A percentile compares a stretch with the other conserved stretches of the same genome.
Conservation (phyloP, 2,888 invertebrate genomes). For the Tigriopus californicus region DNA sequence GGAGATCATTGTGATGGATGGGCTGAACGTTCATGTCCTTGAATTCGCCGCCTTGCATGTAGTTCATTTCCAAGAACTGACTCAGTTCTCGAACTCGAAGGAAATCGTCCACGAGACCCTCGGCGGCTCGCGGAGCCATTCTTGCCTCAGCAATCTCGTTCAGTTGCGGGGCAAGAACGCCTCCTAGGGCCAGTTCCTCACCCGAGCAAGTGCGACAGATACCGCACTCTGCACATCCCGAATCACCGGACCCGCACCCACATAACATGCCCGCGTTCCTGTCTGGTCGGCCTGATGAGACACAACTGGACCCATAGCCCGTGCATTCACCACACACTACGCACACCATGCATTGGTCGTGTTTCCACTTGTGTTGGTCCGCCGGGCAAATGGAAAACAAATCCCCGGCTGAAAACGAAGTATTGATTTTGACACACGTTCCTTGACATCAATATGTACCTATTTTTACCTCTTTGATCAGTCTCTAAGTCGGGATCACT, state of each 20-base stretch:
- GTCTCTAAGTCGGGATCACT: too few relatives aligned
- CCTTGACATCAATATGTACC: too few relatives aligned
- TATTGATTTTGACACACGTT: too few relatives aligned
- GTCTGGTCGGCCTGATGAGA: constrained; percentile 53
- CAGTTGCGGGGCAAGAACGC: constrained; percentile 16
- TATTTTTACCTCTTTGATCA: too few relatives aligned
- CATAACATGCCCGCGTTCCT: constrained; percentile 46
- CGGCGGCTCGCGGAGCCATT: constrained; percentile 22
- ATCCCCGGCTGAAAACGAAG: too few relatives aligned
- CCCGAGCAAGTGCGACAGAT: constrained; percentile 72
- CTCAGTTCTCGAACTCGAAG: too few relatives aligned
- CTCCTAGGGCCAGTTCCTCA: constrained; percentile 23
- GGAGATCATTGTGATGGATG: too few relatives aligned
- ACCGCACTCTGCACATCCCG: constrained; percentile 80
- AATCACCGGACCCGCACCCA: constrained; percentile 86
- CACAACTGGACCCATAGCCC: constrained; percentile 67
- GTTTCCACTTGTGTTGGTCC: constrained; percentile 56
- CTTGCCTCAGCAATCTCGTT: constrained; percentile 30
- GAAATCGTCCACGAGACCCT: neutral
- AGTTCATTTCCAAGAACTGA: too few relatives aligned
- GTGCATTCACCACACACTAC: constrained; percentile 80
- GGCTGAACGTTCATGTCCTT: too few relatives aligned
- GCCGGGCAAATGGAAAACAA: constrained; percentile 36
- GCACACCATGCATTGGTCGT: constrained; percentile 70
- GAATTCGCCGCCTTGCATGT: too few relatives aligned